Evolutionary conservation across 2,797 vertebrate species (phyloP).

Genomic region (Varecia variegata): DNA sequence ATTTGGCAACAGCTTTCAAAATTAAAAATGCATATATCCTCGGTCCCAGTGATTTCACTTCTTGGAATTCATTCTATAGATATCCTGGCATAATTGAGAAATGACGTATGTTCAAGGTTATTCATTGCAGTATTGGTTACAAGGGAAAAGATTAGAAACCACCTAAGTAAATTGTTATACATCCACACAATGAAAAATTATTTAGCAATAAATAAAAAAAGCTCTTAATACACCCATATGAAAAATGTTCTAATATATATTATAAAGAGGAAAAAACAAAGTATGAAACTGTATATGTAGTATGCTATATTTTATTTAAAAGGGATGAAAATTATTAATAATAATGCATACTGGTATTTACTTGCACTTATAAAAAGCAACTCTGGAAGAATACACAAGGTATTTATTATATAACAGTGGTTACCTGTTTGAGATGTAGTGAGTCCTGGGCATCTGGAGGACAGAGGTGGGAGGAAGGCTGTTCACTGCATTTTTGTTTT

Average conservation of each 20-base stretch:
- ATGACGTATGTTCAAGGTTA: neutral
- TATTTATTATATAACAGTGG: neutral
- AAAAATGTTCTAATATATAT: neutral
- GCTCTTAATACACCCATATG: neutral
- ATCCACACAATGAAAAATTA: neutral
- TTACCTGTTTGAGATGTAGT: neutral
- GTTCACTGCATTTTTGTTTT: neutral
- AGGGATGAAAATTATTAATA: neutral
- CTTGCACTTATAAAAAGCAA: neutral
- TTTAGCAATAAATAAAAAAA: neutral
- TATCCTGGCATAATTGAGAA: constrained; percentile 34
- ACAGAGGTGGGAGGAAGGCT: neutral
- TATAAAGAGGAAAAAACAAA: neutral
- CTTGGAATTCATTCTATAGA: constrained; percentile 27
- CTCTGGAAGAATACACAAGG: neutral
- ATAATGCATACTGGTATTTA: neutral
- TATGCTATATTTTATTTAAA: neutral
- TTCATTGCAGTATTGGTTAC: neutral
- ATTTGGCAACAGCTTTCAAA: constrained; percentile 38
- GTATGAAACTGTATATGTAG: neutral
- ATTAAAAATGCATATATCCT: constrained; percentile 52
- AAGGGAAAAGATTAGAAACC: neutral
- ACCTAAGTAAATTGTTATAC: constrained; percentile 29
- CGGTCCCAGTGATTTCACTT: constrained; percentile 16
- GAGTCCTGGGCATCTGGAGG: neutral